Conservation (phyloP, 2,113 vertebrate species). For the Notarius lentiginosus region DNA sequence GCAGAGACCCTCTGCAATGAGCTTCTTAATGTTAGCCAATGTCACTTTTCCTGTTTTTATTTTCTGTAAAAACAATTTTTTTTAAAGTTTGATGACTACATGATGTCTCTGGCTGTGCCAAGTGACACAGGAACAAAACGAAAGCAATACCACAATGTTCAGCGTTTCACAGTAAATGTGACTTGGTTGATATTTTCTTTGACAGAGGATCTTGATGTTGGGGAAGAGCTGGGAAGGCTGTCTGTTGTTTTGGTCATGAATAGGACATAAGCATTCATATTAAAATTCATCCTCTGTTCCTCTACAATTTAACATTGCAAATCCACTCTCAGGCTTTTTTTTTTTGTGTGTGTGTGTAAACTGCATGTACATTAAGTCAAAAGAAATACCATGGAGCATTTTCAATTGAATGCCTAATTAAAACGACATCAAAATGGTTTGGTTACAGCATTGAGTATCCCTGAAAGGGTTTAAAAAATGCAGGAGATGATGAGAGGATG, state of each 20-base stretch:
- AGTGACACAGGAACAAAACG: not conserved
- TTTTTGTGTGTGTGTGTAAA: not conserved
- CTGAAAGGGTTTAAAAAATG: conserved; percentile 31
- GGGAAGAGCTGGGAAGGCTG: not conserved
- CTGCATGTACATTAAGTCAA: conserved; percentile 25
- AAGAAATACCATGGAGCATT: conserved; percentile 18
- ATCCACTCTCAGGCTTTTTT: not conserved
- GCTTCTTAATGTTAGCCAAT: not conserved
- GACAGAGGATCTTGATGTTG: not conserved
- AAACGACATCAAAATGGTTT: conserved; percentile 10
- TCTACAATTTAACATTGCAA: conserved; percentile 28
- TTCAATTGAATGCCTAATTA: conserved; percentile 39
- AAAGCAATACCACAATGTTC: not conserved
- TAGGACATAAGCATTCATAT: conserved; percentile 27
- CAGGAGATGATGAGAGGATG: conserved; percentile 26
- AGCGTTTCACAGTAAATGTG: too few relatives aligned
- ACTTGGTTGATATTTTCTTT: not conserved
- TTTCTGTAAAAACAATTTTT: not conserved
- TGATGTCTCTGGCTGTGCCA: not conserved
- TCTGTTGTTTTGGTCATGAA: conserved; percentile 28
- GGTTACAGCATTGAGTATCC: conserved; percentile 8
- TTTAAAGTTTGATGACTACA: not conserved
- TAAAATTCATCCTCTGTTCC: conserved; percentile 16
- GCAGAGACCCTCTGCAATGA: not conserved
- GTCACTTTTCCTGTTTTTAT: not conserved